Conservation (phyloP, 2,888 invertebrate species). For the Nasonia oneida region DNA sequence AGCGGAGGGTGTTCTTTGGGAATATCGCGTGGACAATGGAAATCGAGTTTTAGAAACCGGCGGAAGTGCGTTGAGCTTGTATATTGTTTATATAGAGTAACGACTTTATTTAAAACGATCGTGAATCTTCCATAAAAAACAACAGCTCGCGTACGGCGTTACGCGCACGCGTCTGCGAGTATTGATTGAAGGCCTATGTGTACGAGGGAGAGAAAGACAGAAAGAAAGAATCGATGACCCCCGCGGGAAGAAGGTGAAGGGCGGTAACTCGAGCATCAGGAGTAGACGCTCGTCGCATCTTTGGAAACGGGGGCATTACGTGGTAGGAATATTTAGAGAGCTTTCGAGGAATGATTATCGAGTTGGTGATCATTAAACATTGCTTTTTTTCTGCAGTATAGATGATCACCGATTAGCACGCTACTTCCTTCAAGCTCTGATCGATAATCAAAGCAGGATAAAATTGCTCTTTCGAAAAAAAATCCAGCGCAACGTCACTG, state of each 20-base stretch:
- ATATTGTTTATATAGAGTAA: no score
- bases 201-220: background rate
- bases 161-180: constrained; percentile 7
- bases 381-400: background rate
- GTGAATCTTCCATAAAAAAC: background rate
- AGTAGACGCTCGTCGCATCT: background rate
- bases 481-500: background rate
- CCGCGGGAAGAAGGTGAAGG: constrained; percentile 50
- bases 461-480: background rate
- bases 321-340: background rate
- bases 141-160: background rate
- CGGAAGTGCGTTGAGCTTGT: background rate
- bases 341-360: background rate
- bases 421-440: background rate
- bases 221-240: constrained; percentile 48
- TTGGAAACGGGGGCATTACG: background rate
- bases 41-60: background rate
- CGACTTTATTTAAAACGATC: no score
- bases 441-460: background rate
- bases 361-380: no score
- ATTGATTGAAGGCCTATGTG: constrained; percentile 28
- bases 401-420: no score
- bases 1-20: background rate
- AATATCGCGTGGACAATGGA: background rate
- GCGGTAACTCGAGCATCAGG: constrained; percentile 35